Evolutionary conservation across 2,888 invertebrate genomes (phyloP), one percentile per base, ranked within the genome.

Genomic region (Mythimna loreyi): DNA sequence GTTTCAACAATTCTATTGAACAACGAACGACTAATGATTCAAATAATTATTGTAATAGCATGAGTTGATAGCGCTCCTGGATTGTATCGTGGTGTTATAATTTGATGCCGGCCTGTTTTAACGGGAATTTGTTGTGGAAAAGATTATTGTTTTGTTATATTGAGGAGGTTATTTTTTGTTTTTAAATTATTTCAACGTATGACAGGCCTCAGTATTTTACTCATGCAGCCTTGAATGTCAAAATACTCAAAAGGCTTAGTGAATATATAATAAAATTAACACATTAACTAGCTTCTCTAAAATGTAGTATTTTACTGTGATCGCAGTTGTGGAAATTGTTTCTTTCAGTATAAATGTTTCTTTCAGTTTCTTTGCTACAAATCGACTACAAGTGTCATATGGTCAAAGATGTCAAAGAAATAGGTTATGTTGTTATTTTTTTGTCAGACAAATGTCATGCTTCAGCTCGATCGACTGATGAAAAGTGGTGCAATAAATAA

Each of bases 401-500:
- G 11, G 21, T 47, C 47, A n/a, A 21, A 47, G 9, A 55, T 33
- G 43, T 30, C 53, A 63, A 30, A 28, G 4, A 28, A 28, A 28
- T 3, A 28, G 72, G 72, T 59, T 72, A 72, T 45, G 73, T 73
- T 73, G 9, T 66, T 73, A 59, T 64, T 71, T 63, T 62, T 19
- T 45, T 52, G 43, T 52, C 43, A 49, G 21, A 33, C 43, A 6
- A 11, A n/a, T 49, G 45, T 59, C 33, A 23, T 30, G 13, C 28
- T 57, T 43, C 47, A 61, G 21, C 33, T 36, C 49, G 45, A 13
- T 40, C 40, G 40, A 25, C 49, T 75, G 70, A 63, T 50, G 78
- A 65, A 78, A 80, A 79, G 78, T 86, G 83, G 75, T 81, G 88
- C 75, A 87, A 87, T 63, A 36, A 87, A 87, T 63, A 36, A 8